Percentiles rank a stretch among this genome's conserved stretches.
Evolutionary conservation across 2,797 vertebrate species (phyloP).

Genomic region (Premnoplex brunnescens): DNA sequence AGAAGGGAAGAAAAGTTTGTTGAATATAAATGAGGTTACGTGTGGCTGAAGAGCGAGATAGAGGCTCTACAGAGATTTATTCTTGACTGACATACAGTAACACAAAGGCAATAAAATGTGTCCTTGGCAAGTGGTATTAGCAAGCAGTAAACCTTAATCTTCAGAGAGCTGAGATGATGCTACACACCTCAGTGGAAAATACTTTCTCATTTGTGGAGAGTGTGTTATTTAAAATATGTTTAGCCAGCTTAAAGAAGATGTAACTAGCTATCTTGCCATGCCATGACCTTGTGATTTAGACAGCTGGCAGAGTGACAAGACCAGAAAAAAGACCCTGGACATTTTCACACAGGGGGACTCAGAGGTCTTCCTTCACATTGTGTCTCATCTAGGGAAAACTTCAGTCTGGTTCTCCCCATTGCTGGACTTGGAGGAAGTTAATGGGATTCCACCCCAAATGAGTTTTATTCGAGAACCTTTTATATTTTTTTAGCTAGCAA

Average conservation of each 20-base stretch:
- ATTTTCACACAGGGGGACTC: neutral
- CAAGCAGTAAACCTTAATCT: slow-evolving; percentile 40
- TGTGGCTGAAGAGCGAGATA: slow-evolving; percentile 67
- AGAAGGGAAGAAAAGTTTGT: slow-evolving; percentile 71
- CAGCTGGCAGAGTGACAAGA: neutral
- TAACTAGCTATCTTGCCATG: neutral
- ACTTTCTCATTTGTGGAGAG: neutral
- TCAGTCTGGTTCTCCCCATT: neutral
- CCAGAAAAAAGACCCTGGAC: neutral
- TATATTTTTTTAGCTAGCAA: neutral
- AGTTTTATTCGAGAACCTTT: neutral
- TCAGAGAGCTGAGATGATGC: neutral
- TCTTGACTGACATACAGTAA: slow-evolving; percentile 69
- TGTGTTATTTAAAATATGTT: neutral
- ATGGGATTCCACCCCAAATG: neutral
- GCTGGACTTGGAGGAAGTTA: neutral
- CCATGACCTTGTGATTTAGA: neutral
- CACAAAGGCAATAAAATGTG: slow-evolving; percentile 65
- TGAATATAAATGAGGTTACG: slow-evolving; percentile 77
- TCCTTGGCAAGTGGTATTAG: slow-evolving; percentile 66
- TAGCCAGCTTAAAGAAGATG: neutral
- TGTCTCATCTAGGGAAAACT: neutral
- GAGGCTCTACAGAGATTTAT: slow-evolving; percentile 70
- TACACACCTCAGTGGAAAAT: neutral
- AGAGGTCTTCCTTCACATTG: fast-evolving